Conservation (phyloP, 2,113 vertebrate species). For the Ceratotherium simum region DNA sequence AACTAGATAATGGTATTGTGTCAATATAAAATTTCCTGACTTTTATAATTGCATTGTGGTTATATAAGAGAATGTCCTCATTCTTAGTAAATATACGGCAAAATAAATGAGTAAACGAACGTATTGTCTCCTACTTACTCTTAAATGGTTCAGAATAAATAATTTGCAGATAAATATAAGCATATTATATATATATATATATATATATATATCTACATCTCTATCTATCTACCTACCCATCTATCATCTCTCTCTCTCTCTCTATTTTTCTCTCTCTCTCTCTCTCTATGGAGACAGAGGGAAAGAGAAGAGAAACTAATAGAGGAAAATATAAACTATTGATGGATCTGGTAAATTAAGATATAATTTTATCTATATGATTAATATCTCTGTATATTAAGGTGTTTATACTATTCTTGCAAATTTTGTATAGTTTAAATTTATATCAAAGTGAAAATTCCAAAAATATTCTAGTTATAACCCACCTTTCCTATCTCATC, state of each 20-base stretch:
- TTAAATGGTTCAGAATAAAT: background rate
- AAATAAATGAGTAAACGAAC: background rate
- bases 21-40: background rate
- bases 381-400: background rate
- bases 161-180: background rate
- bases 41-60: background rate
- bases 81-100: background rate
- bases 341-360: background rate
- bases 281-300: background rate
- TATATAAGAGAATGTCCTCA: background rate
- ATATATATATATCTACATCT: background rate
- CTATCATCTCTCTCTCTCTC: background rate
- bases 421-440: background rate
- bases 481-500: background rate
- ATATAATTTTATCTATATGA: too few species aligned
- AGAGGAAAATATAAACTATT: background rate
- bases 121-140: background rate
- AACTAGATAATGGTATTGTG: background rate
- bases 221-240: background rate
- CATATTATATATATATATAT: background rate
- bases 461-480: background rate
- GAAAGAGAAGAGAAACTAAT: background rate
- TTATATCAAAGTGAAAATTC: background rate
- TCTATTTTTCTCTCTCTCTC: background rate
- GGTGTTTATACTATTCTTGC: background rate